Evolutionary conservation across 2,113 vertebrate species (phyloP).

Genomic region (Eudyptes chrysolophus): DNA sequence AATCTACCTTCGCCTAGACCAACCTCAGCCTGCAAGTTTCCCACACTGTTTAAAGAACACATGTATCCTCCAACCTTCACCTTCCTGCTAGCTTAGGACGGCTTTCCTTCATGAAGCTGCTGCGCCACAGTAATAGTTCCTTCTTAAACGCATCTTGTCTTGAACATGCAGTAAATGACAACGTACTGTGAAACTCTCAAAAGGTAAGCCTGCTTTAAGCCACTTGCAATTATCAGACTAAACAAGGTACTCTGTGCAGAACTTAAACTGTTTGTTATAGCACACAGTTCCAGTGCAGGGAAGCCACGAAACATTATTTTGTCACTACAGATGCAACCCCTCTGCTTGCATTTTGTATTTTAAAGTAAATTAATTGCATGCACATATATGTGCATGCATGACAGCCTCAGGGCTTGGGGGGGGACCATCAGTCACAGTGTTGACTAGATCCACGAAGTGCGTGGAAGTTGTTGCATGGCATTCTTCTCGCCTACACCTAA

Average conservation of each 20-base stretch:
- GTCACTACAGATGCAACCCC: background rate
- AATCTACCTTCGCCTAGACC: background rate
- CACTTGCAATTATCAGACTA: background rate
- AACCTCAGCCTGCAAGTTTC: background rate
- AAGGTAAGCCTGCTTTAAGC: background rate
- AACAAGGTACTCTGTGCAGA: background rate
- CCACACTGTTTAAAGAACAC: background rate
- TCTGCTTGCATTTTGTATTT: background rate
- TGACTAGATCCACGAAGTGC: background rate
- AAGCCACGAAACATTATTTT: rapidly evolving
- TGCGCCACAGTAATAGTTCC: background rate
- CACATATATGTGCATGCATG: rapidly evolving
- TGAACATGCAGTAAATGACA: background rate
- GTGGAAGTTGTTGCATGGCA: rapidly evolving
- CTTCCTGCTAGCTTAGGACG: background rate
- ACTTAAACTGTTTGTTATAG: background rate
- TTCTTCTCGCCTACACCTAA: background rate
- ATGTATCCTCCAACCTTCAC: background rate
- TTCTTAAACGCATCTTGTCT: background rate
- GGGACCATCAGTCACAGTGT: background rate
- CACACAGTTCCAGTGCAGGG: background rate
- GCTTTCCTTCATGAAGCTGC: background rate
- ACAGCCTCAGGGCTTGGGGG: background rate
- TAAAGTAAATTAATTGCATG: background rate
- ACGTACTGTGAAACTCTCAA: background rate